phyloP scores from a whole-genome alignment of 2,113 vertebrate species.

The Setophaga coronata region DNA sequence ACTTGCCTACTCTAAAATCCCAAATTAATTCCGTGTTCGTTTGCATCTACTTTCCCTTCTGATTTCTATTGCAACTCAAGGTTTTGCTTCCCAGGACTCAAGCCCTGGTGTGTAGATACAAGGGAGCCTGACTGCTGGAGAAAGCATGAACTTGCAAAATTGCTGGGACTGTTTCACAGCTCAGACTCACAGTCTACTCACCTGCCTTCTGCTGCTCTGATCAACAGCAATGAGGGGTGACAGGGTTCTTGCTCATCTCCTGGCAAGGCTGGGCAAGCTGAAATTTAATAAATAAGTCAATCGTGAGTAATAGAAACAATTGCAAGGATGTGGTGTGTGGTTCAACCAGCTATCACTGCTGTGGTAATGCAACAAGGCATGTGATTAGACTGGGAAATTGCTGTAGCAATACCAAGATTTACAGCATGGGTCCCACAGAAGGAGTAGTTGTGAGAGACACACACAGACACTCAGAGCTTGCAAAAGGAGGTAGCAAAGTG shows the following conservation, averaged over 20 bases:
- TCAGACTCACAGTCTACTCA: not conserved
- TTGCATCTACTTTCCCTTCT: conserved; percentile 52
- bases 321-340: conserved; percentile 69
- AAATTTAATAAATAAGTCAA: conserved; percentile 61
- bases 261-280: conserved; percentile 28
- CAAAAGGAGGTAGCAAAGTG: not conserved
- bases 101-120: not conserved
- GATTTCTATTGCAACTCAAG: conserved; percentile 27
- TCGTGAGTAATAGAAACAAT: conserved; percentile 61
- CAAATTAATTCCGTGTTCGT: not conserved
- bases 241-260: conserved; percentile 39
- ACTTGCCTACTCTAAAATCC: not conserved
- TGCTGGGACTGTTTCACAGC: not conserved
- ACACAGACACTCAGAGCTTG: not conserved
- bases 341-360: conserved; percentile 62
- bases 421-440: not conserved
- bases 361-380: conserved; percentile 58
- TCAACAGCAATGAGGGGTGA: conserved; percentile 33
- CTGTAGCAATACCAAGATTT: conserved; percentile 48
- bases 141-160: not conserved
- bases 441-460: not conserved
- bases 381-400: conserved; percentile 58
- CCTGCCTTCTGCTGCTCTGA: not conserved
- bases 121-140: not conserved
- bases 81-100: not conserved